Conservation (phyloP, 2,888 invertebrate species). For the Sinelater perroti region DNA sequence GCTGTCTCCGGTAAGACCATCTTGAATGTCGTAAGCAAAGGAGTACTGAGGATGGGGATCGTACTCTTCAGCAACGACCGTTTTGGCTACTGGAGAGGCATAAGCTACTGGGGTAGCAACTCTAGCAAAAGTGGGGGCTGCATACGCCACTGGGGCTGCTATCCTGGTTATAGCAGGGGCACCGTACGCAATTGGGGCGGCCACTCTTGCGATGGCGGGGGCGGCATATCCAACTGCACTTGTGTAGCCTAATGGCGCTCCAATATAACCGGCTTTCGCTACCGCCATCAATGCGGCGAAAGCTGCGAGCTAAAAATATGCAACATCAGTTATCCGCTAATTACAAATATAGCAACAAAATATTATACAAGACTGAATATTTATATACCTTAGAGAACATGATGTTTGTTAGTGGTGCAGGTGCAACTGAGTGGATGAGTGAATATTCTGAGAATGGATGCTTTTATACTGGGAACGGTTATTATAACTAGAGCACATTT, state of each 20-base stretch:
- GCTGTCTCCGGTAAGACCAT: conserved; percentile 64
- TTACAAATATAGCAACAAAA: too few relatives aligned
- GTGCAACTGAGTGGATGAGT: conserved; percentile 10
- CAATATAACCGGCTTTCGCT: conserved; percentile 39
- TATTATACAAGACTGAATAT: too few relatives aligned
- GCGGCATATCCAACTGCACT: conserved; percentile 25
- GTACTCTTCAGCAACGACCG: conserved; percentile 57
- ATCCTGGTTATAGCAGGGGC: conserved; percentile 35
- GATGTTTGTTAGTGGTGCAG: conserved; percentile 9
- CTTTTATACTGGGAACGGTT: conserved; percentile 19
- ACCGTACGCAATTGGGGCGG: conserved; percentile 31
- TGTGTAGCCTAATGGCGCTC: conserved; percentile 35
- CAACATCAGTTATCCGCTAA: too few relatives aligned
- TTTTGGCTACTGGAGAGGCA: conserved; percentile 47
- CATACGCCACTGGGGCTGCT: conserved; percentile 40
- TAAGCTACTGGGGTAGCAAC: conserved; percentile 38
- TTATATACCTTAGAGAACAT: conserved; percentile 32
- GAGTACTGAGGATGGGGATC: conserved; percentile 67
- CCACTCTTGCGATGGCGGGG: conserved; percentile 45
- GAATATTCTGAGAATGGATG: conserved; percentile 1
- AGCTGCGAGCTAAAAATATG: conserved; percentile 33
- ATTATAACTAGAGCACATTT: conserved; percentile 15
- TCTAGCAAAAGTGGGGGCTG: conserved; percentile 38
- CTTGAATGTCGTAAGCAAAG: conserved; percentile 66
- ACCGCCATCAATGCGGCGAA: conserved; percentile 41